A percentile compares a stretch with the other conserved stretches of the same genome.
Conservation (phyloP, 2,888 invertebrate species). For the Isotomurus palustris region DNA sequence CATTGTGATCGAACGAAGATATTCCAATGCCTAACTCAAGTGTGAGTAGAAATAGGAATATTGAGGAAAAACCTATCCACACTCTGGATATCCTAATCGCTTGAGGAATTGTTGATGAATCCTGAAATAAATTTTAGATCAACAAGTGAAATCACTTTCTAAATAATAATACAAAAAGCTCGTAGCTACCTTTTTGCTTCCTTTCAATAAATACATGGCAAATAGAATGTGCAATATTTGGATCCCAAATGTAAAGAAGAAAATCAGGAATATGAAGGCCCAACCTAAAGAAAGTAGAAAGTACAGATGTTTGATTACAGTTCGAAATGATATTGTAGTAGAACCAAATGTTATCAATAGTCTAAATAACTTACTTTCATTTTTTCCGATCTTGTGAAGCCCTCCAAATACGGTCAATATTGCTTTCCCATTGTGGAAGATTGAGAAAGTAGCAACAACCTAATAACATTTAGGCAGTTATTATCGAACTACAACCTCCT, state of each 20-base stretch:
- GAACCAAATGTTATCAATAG: no score
- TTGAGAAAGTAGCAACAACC: conserved; percentile 13
- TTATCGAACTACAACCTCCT: no score
- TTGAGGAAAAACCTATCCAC: background rate
- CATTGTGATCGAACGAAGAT: background rate
- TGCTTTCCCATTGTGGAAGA: conserved; percentile 14
- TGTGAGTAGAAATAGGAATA: conserved; percentile 3
- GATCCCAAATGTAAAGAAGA: conserved; percentile 10
- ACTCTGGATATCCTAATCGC: background rate
- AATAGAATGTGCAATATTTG: conserved; percentile 8
- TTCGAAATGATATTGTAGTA: no score
- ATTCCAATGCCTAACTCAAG: conserved; percentile 9
- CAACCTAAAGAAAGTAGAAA: conserved; percentile 11
- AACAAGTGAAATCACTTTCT: background rate
- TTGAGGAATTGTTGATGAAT: background rate
- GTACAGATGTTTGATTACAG: no score
- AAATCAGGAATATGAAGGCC: conserved; percentile 8
- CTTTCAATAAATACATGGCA: background rate
- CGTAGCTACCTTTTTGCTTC: background rate
- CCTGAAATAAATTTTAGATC: conserved; percentile 2
- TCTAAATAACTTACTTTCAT: background rate
- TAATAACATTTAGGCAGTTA: background rate
- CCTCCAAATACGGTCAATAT: conserved; percentile 8
- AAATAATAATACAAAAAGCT: background rate
- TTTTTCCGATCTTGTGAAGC: background rate